phyloP scores from a whole-genome alignment of 92 coral and sea anemone species.

The Epizoanthus illoricatus region DNA sequence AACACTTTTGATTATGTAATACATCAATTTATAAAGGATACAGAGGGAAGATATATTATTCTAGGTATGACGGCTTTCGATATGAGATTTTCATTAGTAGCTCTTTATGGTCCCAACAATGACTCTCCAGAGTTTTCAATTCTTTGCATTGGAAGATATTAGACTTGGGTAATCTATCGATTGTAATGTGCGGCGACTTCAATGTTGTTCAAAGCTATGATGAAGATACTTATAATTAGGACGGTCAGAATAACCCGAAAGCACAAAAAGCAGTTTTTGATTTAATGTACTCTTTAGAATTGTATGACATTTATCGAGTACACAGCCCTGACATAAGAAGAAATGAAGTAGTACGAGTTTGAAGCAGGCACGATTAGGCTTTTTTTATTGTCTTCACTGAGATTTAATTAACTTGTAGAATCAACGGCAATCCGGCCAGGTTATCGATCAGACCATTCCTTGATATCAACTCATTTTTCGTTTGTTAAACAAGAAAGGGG shows the following conservation, averaged over 20 bases:
- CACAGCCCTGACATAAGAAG: background rate
- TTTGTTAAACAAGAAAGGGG: constrained; percentile 38
- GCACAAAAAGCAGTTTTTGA: constrained; percentile 4
- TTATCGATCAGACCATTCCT: constrained; percentile 36
- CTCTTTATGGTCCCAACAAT: background rate
- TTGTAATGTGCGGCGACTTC: background rate
- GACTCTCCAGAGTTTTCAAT: background rate
- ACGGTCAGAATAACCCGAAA: background rate
- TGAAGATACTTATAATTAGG: too few species aligned
- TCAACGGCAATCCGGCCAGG: constrained; percentile 21
- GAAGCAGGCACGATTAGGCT: constrained; percentile 30
- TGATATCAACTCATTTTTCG: constrained; percentile 21
- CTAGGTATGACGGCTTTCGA: constrained; percentile 9
- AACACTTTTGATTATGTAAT: background rate
- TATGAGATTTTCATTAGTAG: background rate
- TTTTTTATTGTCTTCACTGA: background rate
- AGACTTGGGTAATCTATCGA: background rate
- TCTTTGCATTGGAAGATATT: background rate
- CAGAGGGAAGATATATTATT: constrained; percentile 1
- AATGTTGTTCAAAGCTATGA: background rate
- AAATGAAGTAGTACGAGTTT: too few species aligned
- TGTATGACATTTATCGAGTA: background rate
- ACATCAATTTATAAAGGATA: background rate
- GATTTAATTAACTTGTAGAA: constrained; percentile 15
- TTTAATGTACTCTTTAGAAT: background rate